Evolutionary conservation across 1,140 invertebrate species (phyloP).

Genomic region (Lethrus apterus): DNA sequence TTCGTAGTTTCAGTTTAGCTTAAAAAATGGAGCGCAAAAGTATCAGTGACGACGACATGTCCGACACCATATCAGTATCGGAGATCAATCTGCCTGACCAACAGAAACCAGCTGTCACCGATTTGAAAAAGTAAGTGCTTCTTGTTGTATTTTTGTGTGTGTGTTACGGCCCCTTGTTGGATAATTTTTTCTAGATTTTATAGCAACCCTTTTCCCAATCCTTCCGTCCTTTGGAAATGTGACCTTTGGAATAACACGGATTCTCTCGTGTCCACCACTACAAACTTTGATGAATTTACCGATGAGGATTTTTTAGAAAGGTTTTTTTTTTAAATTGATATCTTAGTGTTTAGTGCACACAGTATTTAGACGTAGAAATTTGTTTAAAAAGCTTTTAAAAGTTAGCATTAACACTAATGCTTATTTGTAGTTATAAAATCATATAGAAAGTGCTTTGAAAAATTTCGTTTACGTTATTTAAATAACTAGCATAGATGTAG

Average conservation of each 20-base stretch:
- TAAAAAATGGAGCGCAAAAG: conserved; percentile 7
- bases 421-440: no score
- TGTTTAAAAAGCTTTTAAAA: no score
- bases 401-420: no score
- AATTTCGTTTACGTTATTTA: no score
- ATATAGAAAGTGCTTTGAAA: no score
- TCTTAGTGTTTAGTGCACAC: no score
- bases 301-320: no score
- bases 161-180: conserved; percentile 7
- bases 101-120: background rate
- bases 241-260: conserved; percentile 9
- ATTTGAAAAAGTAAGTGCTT: conserved; percentile 3
- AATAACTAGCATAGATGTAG: no score
- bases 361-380: no score
- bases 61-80: conserved; percentile 2
- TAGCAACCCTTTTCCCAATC: conserved; percentile 9
- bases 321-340: no score
- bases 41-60: background rate
- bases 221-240: conserved; percentile 14
- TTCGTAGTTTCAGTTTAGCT: conserved; percentile 5
- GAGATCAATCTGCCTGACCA: background rate
- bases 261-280: conserved; percentile 3
- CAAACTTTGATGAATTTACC: no score
- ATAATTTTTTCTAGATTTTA: conserved; percentile 6
- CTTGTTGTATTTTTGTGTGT: background rate